These are phyloP conservation scores for Stenolophus ochropezus DNA, from an alignment of 2,888 invertebrate species.

Conservation along the genomic window DNA sequence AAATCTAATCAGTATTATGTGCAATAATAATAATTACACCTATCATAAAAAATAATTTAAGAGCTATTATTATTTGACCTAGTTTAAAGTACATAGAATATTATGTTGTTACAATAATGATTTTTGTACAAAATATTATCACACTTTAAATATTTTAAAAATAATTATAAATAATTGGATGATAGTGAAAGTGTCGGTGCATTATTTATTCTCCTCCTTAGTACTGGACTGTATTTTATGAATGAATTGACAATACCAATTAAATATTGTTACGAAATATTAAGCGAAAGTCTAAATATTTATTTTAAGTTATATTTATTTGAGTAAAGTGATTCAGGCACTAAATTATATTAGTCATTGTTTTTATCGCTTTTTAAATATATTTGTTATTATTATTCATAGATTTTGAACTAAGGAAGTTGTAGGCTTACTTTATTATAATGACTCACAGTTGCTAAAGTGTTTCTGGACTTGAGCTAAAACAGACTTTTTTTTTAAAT, in stretches of 20 bases:
- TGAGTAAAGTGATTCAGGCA: too few relatives aligned
- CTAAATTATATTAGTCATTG: too few relatives aligned
- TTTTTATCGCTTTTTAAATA: too few relatives aligned
- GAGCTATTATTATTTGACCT: slow-evolving; percentile 15
- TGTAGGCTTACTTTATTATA: too few relatives aligned
- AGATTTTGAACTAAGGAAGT: too few relatives aligned
- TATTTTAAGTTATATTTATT: too few relatives aligned
- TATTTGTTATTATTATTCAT: too few relatives aligned
- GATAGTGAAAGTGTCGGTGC: slow-evolving; percentile 14
- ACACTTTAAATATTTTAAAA: slow-evolving; percentile 6
- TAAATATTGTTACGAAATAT: background rate
- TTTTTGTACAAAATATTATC: too few relatives aligned
- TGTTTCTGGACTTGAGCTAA: too few relatives aligned
- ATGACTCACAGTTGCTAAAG: too few relatives aligned
- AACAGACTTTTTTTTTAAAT: too few relatives aligned
- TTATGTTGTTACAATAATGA: slow-evolving; percentile 4
- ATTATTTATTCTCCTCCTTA: background rate
- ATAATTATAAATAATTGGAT: slow-evolving; percentile 16
- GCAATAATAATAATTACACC: slow-evolving; percentile 6
- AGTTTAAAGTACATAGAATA: background rate
- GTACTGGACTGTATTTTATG: background rate
- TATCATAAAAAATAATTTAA: slow-evolving; percentile 13
- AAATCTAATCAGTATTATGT: background rate
- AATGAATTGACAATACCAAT: slow-evolving; percentile 4
- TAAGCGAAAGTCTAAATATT: too few relatives aligned